Evolutionary conservation across 2,113 vertebrate genomes (phyloP).

Genomic region (Acanthisitta chloris): DNA sequence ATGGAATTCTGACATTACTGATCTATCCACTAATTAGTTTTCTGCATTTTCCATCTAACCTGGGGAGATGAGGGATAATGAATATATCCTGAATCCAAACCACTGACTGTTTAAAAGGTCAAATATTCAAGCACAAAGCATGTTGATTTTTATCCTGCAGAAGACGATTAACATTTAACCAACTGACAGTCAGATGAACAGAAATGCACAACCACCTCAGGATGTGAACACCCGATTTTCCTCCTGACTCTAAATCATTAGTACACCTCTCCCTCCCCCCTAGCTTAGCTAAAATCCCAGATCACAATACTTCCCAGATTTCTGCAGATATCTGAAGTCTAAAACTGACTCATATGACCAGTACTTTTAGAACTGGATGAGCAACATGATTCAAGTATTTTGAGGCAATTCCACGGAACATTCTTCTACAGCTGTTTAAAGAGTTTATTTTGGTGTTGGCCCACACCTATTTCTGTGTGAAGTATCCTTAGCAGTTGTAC

Average conservation of each 20-base stretch:
- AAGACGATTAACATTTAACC: slow-evolving; percentile 1
- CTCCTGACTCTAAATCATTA: background rate
- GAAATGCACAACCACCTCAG: background rate
- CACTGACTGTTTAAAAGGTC: slow-evolving; percentile 34
- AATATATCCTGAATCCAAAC: background rate
- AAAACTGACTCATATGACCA: slow-evolving; percentile 14
- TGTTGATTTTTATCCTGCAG: background rate
- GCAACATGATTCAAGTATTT: background rate
- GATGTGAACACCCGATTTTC: background rate
- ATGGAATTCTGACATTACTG: slow-evolving; percentile 9
- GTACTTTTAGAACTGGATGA: background rate
- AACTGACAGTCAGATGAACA: background rate
- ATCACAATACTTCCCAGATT: background rate
- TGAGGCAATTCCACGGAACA: background rate
- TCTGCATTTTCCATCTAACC: slow-evolving; percentile 7
- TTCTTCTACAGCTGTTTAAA: background rate
- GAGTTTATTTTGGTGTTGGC: background rate
- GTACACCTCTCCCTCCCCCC: background rate
- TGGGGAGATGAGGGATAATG: background rate
- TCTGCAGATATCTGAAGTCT: background rate
- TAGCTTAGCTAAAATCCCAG: background rate
- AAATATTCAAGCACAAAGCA: slow-evolving; percentile 15
- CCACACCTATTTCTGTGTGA: background rate
- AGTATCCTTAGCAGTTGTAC: background rate
- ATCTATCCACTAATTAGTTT: slow-evolving; percentile 17